Base-by-base conservation (phyloP, 2,797 vertebrate species). In the Carduelis carduelis region DNA sequence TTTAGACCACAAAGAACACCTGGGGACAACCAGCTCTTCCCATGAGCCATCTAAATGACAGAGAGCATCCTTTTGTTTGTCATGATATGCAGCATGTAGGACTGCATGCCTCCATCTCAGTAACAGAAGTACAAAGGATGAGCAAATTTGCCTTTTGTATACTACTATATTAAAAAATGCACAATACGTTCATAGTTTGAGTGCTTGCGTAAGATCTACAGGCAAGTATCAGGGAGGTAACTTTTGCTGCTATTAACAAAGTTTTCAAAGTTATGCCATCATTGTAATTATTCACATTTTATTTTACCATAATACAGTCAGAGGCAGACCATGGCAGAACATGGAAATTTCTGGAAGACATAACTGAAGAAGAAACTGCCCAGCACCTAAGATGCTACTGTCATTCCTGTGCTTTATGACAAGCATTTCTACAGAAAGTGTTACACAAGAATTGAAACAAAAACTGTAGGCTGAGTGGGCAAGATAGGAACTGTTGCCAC, bases 301-400 rank as follows among this genome's bases (percentile, higher is more conserved):
- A 57, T 59, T 84, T 56, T 59, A 61, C 70, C 4, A 7, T 46
- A 49, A 71, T 2, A 60, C 2, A 46, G n/a, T 44, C 34, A 88
- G n/a, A 87, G 27, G 13, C 17, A 83, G 60, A 84, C 3, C 47
- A n/a, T 4, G 18, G 21, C 28, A 81, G 61, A 70, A 72, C 57
- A 71, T 2, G 0, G 9, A 17, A 16, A 56, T 39, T 85, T 91
- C n/a, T 53, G 2, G 19, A 78, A 65, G 49, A 68, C 0, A 0
- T 35, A 32, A 49, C 15, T 61, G 16, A 72, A 76, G 10, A 63
- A 87, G 28, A 30, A 57, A 21, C 5, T 23, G 49, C 44, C 15
- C 41, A 49, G 24, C 63, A 74, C 12, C 56, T 44, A 79, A 57
- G 26, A 32, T 37, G 30, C 19, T 50, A 43, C 35, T 63, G 66